Evolutionary conservation across 92 coral and sea anemone genomes (phyloP).

Genomic region (Phenganax subtilis): DNA sequence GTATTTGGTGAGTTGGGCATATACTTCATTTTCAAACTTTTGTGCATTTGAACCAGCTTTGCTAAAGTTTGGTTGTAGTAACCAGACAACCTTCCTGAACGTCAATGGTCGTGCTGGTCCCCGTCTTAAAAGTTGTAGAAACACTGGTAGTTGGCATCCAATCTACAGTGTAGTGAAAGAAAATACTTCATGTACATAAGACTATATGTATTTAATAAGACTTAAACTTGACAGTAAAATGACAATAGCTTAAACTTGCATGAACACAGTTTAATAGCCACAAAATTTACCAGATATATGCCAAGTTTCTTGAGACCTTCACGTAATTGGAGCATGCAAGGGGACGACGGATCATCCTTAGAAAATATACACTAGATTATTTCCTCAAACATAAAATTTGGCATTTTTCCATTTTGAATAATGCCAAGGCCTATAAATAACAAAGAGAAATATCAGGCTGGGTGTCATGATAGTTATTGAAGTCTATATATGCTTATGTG

Average conservation of each 20-base stretch:
- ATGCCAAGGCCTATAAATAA: constrained; percentile 41
- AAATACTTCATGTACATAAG: no score
- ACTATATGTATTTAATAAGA: no score
- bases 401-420: constrained; percentile 50
- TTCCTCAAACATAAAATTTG: constrained; percentile 41
- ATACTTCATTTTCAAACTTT: constrained; percentile 40
- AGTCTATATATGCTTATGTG: no score
- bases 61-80: constrained; percentile 41
- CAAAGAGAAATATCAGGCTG: no score
- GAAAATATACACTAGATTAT: constrained; percentile 42
- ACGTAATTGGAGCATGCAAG: constrained; percentile 42
- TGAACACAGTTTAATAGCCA: no score
- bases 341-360: constrained; percentile 33
- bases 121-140: background rate
- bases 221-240: no score
- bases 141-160: constrained; percentile 9
- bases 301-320: constrained; percentile 46
- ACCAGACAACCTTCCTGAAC: constrained; percentile 19
- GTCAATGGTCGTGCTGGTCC: constrained; percentile 1
- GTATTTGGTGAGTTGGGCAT: constrained; percentile 30
- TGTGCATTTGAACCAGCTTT: constrained; percentile 40
- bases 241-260: no score
- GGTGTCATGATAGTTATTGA: no score
- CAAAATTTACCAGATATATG: constrained; percentile 28
- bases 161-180: background rate